A percentile compares a stretch with the other conserved stretches of the same genome.
These are phyloP conservation scores for Palaemon carinicauda DNA, from an alignment of 1,140 invertebrate species.

Conservation along the genomic window DNA sequence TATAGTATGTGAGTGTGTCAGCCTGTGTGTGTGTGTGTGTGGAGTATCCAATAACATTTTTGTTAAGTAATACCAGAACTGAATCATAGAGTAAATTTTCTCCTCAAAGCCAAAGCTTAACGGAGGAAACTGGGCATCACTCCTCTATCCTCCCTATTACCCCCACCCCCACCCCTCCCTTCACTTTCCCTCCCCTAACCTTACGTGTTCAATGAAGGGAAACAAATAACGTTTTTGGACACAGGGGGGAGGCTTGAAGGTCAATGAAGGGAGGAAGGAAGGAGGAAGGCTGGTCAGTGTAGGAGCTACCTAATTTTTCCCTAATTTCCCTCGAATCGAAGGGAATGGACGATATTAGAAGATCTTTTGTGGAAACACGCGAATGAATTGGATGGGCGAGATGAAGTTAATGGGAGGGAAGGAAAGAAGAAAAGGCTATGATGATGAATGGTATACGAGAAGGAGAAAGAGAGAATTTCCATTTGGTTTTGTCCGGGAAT, in stretches of 20 bases:
- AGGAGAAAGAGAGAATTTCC: background rate
- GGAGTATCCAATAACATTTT: too few relatives aligned
- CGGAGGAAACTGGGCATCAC: too few relatives aligned
- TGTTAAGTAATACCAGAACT: too few relatives aligned
- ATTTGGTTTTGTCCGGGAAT: background rate
- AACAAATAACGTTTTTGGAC: too few relatives aligned
- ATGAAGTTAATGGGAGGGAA: background rate
- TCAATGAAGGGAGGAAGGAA: background rate
- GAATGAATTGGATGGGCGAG: background rate
- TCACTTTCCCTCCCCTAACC: too few relatives aligned
- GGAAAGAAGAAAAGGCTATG: background rate
- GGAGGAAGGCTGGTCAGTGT: background rate
- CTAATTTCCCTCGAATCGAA: slow-evolving; percentile 18
- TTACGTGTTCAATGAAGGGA: background rate
- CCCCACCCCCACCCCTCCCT: too few relatives aligned
- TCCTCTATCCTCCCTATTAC: too few relatives aligned
- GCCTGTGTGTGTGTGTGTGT: too few relatives aligned
- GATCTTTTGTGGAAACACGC: slow-evolving; percentile 14
- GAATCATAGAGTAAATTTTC: too few relatives aligned
- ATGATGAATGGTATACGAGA: background rate
- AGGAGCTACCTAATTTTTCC: background rate
- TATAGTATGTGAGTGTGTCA: background rate
- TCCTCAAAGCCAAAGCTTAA: too few relatives aligned
- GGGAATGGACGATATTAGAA: slow-evolving; percentile 20
- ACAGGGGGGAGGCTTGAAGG: background rate